Evolutionary conservation across 2,113 vertebrate species (phyloP).

Genomic region (Cololabis saira): DNA sequence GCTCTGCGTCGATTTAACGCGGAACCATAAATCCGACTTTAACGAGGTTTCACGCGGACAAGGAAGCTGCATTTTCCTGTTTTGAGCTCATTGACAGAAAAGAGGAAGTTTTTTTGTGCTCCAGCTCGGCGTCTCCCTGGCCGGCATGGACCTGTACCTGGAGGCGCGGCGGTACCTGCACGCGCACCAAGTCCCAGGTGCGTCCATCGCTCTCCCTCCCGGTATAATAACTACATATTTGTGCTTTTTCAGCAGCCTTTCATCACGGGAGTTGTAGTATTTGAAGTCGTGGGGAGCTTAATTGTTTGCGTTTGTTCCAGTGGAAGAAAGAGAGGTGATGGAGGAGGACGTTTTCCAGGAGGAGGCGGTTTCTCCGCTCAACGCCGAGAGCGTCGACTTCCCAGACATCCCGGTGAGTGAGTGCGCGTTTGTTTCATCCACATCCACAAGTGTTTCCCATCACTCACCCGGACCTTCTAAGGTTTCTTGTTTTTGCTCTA

Average conservation of each 20-base stretch:
- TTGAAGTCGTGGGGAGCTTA: too few relatives aligned
- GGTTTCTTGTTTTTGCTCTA: constrained; percentile 3
- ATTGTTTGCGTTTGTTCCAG: constrained; percentile 16
- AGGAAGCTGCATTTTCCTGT: constrained; percentile 56
- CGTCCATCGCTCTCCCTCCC: too few relatives aligned
- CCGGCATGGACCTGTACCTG: constrained; percentile 74
- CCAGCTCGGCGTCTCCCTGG: too few relatives aligned
- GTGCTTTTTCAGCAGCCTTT: too few relatives aligned
- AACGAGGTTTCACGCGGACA: constrained; percentile 1
- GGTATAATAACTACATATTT: too few relatives aligned
- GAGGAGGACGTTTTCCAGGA: constrained; percentile 78
- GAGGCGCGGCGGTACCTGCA: constrained; percentile 73
- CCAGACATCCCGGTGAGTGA: constrained; percentile 75
- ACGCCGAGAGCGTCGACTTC: constrained; percentile 40
- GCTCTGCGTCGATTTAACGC: too few relatives aligned
- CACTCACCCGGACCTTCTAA: background rate
- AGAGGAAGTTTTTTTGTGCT: constrained; percentile 68
- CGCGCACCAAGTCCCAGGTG: constrained; percentile 51
- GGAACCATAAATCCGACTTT: too few relatives aligned
- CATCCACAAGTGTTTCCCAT: background rate
- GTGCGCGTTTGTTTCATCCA: constrained; percentile 1
- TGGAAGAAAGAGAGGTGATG: constrained; percentile 50
- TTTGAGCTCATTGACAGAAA: constrained; percentile 46
- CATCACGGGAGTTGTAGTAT: background rate
- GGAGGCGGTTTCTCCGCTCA: constrained; percentile 56